These are phyloP conservation scores for Sus cebifrons DNA, from an alignment of 2,797 vertebrate genomes.

Conservation along the genomic window DNA sequence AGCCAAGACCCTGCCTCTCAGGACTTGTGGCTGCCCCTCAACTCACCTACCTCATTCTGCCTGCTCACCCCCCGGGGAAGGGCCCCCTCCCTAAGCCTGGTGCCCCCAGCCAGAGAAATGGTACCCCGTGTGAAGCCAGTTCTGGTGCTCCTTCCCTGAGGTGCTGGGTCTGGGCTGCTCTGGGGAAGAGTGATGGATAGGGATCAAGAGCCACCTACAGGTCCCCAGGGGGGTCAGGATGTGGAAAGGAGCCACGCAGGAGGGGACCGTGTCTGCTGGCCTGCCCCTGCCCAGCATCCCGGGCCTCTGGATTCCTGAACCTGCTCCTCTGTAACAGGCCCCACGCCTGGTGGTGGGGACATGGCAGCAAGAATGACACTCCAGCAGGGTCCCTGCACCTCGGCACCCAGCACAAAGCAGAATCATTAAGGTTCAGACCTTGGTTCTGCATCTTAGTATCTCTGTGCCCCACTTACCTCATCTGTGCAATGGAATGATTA, in stretches of 20 bases:
- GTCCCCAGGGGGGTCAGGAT: too few relatives aligned
- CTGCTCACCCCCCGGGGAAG: rapidly evolving
- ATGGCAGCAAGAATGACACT: too few relatives aligned
- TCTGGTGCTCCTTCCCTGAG: constrained; percentile 15
- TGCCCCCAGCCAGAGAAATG: constrained; percentile 20
- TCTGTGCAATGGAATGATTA: background rate
- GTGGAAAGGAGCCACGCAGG: background rate
- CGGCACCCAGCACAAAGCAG: background rate
- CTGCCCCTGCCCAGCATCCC: background rate
- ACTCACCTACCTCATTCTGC: constrained; percentile 67
- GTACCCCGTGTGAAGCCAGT: background rate
- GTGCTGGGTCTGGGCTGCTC: background rate
- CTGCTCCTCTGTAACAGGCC: background rate
- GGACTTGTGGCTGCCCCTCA: rapidly evolving
- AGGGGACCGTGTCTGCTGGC: background rate
- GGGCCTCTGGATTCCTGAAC: background rate
- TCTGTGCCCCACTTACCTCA: background rate
- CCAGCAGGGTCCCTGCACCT: too few relatives aligned
- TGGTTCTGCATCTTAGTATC: background rate
- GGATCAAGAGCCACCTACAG: background rate
- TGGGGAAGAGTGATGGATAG: background rate
- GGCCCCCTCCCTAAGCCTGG: rapidly evolving
- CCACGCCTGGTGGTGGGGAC: background rate
- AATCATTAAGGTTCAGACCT: background rate
- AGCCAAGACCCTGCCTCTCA: background rate